Evolutionary conservation across 2,797 vertebrate genomes (phyloP).

Genomic region (Gallirallus australis): DNA sequence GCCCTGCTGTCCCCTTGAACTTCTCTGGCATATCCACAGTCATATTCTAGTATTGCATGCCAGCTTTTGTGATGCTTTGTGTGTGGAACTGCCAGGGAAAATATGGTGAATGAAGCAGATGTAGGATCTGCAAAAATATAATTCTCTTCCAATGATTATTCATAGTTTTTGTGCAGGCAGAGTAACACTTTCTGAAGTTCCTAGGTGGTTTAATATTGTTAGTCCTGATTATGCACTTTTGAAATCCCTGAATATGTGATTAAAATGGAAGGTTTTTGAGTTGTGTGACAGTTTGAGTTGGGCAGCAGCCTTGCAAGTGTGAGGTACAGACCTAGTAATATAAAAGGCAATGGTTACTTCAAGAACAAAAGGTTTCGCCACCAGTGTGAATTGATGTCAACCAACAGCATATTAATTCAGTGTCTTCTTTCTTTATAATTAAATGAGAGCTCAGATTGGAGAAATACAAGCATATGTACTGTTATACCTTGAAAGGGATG

Average conservation of each 20-base stretch:
- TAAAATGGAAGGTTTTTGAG: background rate
- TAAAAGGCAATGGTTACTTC: background rate
- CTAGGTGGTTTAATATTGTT: background rate
- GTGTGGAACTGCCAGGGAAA: background rate
- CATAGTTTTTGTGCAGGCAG: background rate
- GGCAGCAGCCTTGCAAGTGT: background rate
- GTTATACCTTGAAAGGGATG: background rate
- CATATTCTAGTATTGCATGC: background rate
- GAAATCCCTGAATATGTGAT: background rate
- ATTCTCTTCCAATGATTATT: background rate
- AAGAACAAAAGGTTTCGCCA: background rate
- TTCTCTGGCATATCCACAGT: background rate
- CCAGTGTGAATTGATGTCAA: background rate
- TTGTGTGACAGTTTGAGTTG: background rate
- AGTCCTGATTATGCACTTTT: background rate
- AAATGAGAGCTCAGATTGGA: background rate
- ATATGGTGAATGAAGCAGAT: background rate
- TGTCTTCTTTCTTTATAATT: background rate
- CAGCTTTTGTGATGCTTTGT: rapidly evolving
- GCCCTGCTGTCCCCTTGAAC: background rate
- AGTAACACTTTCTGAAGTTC: background rate
- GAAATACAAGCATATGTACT: background rate
- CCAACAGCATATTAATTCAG: background rate
- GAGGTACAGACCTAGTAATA: background rate
- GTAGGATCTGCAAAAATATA: background rate